Evolutionary conservation across 2,797 vertebrate genomes (phyloP), one percentile per base, ranked within the genome.

Genomic region (Anableps anableps): DNA sequence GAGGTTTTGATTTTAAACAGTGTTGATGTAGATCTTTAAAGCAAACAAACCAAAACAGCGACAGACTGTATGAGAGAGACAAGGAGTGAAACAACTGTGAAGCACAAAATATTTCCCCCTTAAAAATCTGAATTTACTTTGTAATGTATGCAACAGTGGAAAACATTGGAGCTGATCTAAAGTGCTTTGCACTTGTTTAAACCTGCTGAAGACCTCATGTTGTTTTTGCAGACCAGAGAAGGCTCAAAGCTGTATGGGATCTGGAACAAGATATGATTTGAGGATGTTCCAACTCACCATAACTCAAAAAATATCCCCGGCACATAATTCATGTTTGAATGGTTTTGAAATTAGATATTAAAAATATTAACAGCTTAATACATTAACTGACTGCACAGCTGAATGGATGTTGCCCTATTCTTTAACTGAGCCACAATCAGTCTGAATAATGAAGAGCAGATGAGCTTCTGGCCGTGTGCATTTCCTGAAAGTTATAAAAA

Each of bases 181-280:
- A 66, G 19, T 11, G 36, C 64, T 68, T 68, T 68, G 9, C 64
- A n/a, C n/a, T n/a, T 62, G 29, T 31, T 14, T 62, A 36, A 36
- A 23, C 62, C 48, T 50, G 48, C 48, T 50, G 45, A 45, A 45
- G 45, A 45, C 45, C 9, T 31, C 58, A 31, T 17, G 29, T 31
- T 62, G 58, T 34, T 62, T 62, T 34, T 62, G 58, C 58, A 60
- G 58, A 60, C 58, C 58, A 60, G 58, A 31, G 58, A n/a, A 34
- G 29, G 58, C 7, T 45, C 4, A 5, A 8, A 8, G 45, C 9
- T 45, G 45, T 5, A 45, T 45, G 45, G 38, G 6, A 41, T 41
- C 38, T 6, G 3, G 9, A 1, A 62, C 14, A 64, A 36, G 34
- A 36, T 16, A 36, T 64, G 62, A 36, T 64, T 11, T 36, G 62